phyloP scores from a whole-genome alignment of 2,797 vertebrate genomes.

The Delichon dasypus region DNA sequence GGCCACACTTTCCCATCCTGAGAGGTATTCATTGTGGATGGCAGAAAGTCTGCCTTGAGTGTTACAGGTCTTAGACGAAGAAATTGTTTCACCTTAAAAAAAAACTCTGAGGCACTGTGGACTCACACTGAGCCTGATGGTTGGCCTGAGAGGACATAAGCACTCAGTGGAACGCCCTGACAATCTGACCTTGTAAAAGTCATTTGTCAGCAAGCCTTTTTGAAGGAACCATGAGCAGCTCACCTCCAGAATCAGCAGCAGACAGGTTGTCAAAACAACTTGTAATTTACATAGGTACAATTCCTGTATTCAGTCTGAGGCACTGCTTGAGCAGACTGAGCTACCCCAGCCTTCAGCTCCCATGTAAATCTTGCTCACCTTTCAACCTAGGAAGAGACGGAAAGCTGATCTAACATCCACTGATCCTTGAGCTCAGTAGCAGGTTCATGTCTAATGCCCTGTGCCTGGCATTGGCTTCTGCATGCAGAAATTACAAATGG shows the following conservation, averaged over 20 bases:
- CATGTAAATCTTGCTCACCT: background rate
- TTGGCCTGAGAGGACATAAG: background rate
- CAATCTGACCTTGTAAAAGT: background rate
- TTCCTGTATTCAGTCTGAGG: background rate
- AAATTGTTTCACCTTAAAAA: background rate
- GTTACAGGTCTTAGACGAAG: background rate
- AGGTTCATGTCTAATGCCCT: no score
- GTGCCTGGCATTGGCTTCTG: no score
- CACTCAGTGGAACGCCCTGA: background rate
- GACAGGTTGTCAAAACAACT: background rate
- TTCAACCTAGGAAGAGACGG: background rate
- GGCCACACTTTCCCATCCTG: background rate
- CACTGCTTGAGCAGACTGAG: background rate
- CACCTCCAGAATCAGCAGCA: background rate
- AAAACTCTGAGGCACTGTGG: accelerated
- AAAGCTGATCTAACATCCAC: background rate
- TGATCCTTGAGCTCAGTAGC: background rate
- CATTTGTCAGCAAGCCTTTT: background rate
- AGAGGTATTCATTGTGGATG: background rate
- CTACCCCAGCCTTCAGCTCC: background rate
- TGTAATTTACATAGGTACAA: background rate
- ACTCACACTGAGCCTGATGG: background rate
- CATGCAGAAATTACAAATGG: no score
- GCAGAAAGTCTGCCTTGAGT: background rate
- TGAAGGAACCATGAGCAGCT: background rate